Percentiles rank a stretch among this genome's conserved stretches.
Conservation (phyloP, 2,113 vertebrate species). For the Lycaon pictus region DNA sequence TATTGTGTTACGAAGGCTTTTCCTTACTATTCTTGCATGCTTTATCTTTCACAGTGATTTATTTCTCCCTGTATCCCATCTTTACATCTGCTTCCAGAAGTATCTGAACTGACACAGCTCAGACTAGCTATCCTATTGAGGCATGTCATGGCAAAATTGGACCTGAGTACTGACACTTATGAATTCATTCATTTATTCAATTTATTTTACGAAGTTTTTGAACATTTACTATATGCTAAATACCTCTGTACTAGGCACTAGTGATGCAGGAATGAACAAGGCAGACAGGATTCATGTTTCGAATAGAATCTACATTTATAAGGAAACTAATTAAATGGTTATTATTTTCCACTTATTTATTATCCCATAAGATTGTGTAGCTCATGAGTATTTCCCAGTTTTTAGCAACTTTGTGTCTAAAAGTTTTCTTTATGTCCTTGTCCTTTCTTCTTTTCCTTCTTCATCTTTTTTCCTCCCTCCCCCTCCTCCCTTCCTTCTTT, state of each 20-base stretch:
- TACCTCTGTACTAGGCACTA: background rate
- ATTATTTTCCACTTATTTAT: background rate
- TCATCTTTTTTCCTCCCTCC: background rate
- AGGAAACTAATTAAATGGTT: constrained; percentile 8
- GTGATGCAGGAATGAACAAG: background rate
- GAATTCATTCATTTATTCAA: background rate
- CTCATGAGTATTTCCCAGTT: background rate
- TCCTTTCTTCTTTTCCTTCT: background rate
- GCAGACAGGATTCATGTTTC: background rate
- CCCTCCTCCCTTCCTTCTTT: background rate
- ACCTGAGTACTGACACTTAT: background rate
- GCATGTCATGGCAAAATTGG: background rate
- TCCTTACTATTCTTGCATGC: background rate
- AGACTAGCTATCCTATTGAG: background rate
- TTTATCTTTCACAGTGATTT: background rate
- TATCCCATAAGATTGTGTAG: background rate
- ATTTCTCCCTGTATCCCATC: background rate
- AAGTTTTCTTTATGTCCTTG: background rate
- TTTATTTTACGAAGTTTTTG: constrained; percentile 41
- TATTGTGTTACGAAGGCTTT: background rate
- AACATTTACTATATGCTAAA: background rate
- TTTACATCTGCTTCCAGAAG: background rate
- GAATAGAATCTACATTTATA: background rate
- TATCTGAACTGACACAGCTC: background rate
- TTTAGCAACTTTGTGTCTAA: background rate